These are phyloP conservation scores for Drosophila pseudotakahashii DNA, from an alignment of 2,888 invertebrate species.

Conservation along the genomic window DNA sequence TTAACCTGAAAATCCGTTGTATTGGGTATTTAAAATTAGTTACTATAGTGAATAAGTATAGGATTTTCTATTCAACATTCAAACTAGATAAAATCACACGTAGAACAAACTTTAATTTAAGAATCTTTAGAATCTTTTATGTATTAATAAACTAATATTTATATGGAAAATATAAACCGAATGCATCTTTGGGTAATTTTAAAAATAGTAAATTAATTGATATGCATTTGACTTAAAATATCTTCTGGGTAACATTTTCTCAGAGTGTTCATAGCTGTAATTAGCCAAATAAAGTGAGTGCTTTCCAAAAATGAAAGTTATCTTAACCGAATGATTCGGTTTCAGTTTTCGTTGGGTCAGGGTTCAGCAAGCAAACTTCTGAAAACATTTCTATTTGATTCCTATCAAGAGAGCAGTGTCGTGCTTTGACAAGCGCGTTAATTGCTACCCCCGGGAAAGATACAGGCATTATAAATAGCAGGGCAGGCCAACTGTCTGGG, in stretches of 20 bases:
- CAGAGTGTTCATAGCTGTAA: slow-evolving; percentile 28
- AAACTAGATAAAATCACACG: too few relatives aligned
- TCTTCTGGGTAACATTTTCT: not conserved
- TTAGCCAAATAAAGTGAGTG: slow-evolving; percentile 34
- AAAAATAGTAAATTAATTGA: too few relatives aligned
- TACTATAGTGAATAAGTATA: not conserved
- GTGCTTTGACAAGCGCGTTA: slow-evolving; percentile 77
- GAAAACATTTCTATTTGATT: slow-evolving; percentile 70
- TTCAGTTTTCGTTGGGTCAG: slow-evolving; percentile 48
- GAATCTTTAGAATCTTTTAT: not conserved
- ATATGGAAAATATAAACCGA: too few relatives aligned
- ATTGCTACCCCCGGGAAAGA: slow-evolving; percentile 53
- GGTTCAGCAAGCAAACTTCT: slow-evolving; percentile 73
- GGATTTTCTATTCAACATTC: not conserved
- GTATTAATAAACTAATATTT: too few relatives aligned
- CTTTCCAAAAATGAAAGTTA: slow-evolving; percentile 71
- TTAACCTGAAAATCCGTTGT: not conserved
- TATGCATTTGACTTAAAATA: not conserved
- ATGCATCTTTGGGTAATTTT: too few relatives aligned
- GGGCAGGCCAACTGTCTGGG: slow-evolving; percentile 2
- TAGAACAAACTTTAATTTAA: not conserved
- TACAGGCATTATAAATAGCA: slow-evolving; percentile 37
- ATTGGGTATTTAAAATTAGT: not conserved
- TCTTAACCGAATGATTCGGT: slow-evolving; percentile 34
- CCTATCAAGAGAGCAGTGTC: slow-evolving; percentile 64